phyloP scores from a whole-genome alignment of 2,113 vertebrate genomes.

The rat (Rattus norvegicus) region GRCr8 NC_086019.1:154863001-154863500 shows the following conservation, averaged over 20 bases:
- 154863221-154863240: not conserved
- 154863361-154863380: not conserved
- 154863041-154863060: not conserved
- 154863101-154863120: not conserved
- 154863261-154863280: not conserved
- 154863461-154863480: not conserved
- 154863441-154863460: too few relatives aligned
- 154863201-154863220: not conserved
- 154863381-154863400: not conserved
- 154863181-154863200: not conserved
- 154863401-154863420: not conserved
- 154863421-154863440: not conserved
- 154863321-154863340: not conserved
- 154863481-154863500: not conserved
- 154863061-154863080: not conserved
- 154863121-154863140: not conserved
- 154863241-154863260: constrained; percentile 1
- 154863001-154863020: too few relatives aligned
- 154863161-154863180: not conserved
- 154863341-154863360: not conserved
- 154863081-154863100: not conserved
- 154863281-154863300: not conserved
- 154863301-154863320: not conserved
- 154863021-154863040: not conserved
- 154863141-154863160: not conserved